phyloP scores from a whole-genome alignment of 1,140 invertebrate species.

The Copidosoma floridanum region DNA sequence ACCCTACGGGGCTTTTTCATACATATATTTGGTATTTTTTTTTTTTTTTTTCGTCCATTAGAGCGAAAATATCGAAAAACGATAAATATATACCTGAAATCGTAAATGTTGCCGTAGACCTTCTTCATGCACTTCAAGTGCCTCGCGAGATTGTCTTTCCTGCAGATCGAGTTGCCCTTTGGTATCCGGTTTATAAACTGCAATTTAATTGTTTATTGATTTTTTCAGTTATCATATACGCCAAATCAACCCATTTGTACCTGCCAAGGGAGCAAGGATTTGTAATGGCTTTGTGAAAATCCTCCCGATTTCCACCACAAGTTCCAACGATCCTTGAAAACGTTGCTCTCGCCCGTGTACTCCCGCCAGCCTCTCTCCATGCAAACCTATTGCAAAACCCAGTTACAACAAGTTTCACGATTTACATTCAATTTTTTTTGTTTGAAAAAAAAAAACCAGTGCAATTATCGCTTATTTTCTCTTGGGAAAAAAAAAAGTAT shows the following conservation, averaged over 20 bases:
- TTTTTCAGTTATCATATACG: no score
- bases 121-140: slow-evolving; percentile 78
- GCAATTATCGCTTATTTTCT: no score
- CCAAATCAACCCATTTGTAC: no score
- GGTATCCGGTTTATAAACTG: slow-evolving; percentile 84
- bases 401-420: no score
- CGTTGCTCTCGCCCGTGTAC: slow-evolving; percentile 61
- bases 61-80: no score
- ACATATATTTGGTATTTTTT: slow-evolving; percentile 16
- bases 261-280: slow-evolving; percentile 71
- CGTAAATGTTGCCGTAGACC: slow-evolving; percentile 76
- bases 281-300: slow-evolving; percentile 69
- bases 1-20: slow-evolving; percentile 67
- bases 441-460: no score
- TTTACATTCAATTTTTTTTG: no score
- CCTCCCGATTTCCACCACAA: slow-evolving; percentile 79
- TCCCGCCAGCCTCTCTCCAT: slow-evolving; percentile 80
- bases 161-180: slow-evolving; percentile 76
- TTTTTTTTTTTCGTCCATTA: slow-evolving; percentile 1
- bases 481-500: no score
- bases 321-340: slow-evolving; percentile 72
- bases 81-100: slow-evolving; percentile 68
- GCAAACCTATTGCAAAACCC: slow-evolving; percentile 68
- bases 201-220: slow-evolving; percentile 31
- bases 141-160: slow-evolving; percentile 76